These are phyloP conservation scores for Heteronetta atricapilla DNA, from an alignment of 2,113 vertebrate genomes.

Conservation along the genomic window DNA sequence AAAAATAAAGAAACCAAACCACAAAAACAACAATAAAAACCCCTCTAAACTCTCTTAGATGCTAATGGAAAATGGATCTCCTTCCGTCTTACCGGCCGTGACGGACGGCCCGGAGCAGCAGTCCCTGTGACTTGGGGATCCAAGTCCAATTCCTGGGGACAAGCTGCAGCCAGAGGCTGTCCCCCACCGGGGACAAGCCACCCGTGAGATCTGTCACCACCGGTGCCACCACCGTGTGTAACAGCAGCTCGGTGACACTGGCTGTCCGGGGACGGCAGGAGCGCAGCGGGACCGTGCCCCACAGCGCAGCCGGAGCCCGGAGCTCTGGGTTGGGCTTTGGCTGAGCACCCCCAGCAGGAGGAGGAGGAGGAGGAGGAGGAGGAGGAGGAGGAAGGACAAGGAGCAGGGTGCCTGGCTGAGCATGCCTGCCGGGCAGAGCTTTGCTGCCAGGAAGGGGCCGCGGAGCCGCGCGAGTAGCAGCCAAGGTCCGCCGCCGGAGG, in stretches of 20 bases:
- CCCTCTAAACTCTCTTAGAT: conserved; percentile 1
- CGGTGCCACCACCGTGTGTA: fast-evolving
- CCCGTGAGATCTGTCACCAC: background rate
- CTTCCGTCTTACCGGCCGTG: background rate
- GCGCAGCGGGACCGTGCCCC: fast-evolving
- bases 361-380: background rate
- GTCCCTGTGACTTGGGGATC: fast-evolving
- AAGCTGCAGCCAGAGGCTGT: background rate
- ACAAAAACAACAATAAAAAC: background rate
- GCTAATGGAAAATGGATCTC: background rate
- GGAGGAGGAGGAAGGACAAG: background rate
- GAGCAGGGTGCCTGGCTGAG: background rate
- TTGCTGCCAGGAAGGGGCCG: background rate
- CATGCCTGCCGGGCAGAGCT: background rate
- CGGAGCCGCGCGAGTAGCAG: background rate
- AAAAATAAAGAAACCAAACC: background rate
- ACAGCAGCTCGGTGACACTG: background rate
- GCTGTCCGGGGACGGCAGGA: background rate
- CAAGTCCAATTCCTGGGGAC: background rate
- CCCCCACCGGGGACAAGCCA: too few species aligned
- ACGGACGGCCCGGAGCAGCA: background rate
- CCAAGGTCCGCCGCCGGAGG: background rate
- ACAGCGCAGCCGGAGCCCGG: fast-evolving
- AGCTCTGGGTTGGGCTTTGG: background rate
- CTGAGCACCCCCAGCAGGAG: background rate